Evolutionary conservation across 2,113 vertebrate species (phyloP).

Genomic region (Microtus montanus): DNA sequence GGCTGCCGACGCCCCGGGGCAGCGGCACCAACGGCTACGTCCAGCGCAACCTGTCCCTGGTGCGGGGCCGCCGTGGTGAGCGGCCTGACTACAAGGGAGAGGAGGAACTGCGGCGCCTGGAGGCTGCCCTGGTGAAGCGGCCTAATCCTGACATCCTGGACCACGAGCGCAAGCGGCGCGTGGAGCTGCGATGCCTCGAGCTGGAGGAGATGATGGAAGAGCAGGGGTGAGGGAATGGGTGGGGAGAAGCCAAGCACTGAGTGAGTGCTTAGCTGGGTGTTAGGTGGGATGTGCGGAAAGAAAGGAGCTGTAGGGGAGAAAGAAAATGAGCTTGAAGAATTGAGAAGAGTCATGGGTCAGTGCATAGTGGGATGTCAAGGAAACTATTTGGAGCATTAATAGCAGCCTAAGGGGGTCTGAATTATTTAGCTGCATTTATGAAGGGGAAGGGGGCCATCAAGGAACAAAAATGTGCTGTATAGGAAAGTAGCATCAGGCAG

Average conservation of each 20-base stretch:
- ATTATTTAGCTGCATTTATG: slow-evolving; percentile 30
- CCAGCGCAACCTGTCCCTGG: slow-evolving; percentile 93
- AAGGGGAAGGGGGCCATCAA: not conserved
- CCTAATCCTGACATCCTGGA: slow-evolving; percentile 96
- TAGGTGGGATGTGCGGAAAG: slow-evolving; percentile 51
- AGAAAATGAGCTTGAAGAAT: slow-evolving; percentile 1
- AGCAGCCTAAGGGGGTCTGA: not conserved
- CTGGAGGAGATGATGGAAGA: slow-evolving; percentile 98
- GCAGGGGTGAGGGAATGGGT: slow-evolving; percentile 91
- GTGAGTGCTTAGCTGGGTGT: slow-evolving; percentile 55
- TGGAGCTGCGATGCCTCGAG: slow-evolving; percentile 95
- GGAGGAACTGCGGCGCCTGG: slow-evolving; percentile 94
- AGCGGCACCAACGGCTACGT: slow-evolving; percentile 97
- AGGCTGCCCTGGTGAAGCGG: slow-evolving; percentile 92
- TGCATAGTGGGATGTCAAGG: slow-evolving; percentile 37
- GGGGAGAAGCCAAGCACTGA: slow-evolving; percentile 78
- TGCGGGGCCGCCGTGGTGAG: slow-evolving; percentile 90
- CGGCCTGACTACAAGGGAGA: slow-evolving; percentile 88
- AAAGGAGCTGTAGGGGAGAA: slow-evolving; percentile 53
- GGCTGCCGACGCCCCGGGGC: slow-evolving; percentile 93
- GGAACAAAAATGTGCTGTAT: slow-evolving; percentile 39
- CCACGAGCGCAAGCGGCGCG: slow-evolving; percentile 94
- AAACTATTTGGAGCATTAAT: not conserved
- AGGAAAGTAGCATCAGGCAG: not conserved
- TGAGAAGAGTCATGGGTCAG: slow-evolving; percentile 45